These are phyloP conservation scores for Labeo rohita DNA, from an alignment of 2,113 vertebrate genomes.

Conservation along the genomic window DNA sequence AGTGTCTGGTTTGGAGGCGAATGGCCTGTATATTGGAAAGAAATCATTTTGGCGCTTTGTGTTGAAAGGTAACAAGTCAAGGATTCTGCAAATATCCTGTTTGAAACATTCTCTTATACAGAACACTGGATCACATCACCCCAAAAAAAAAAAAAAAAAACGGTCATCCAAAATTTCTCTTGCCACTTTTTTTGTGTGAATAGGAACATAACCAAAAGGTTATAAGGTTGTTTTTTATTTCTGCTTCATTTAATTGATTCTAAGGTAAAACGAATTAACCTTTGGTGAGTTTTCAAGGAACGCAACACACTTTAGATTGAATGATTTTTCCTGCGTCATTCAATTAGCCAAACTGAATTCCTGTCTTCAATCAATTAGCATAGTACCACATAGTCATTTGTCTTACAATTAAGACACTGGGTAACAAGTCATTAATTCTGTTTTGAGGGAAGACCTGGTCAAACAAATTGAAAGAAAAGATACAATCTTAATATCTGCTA, in stretches of 20 bases:
- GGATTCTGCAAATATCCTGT: neutral
- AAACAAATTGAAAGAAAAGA: constrained; percentile 65
- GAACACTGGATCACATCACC: neutral
- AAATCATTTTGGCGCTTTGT: neutral
- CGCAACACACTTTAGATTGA: neutral
- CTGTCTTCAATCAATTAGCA: constrained; percentile 77
- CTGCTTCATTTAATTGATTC: neutral
- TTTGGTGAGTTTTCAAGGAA: constrained; percentile 72
- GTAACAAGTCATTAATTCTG: constrained; percentile 73
- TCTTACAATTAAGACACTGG: constrained; percentile 71
- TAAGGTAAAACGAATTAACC: constrained; percentile 16
- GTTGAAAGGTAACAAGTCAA: constrained; percentile 3
- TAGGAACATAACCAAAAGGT: neutral
- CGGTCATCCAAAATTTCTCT: neutral
- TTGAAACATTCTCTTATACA: neutral
- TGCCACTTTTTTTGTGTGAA: neutral
- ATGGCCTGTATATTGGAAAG: neutral
- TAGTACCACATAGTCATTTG: constrained; percentile 67
- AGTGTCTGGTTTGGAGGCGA: neutral
- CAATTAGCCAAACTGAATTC: constrained; percentile 74
- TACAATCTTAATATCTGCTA: constrained; percentile 59
- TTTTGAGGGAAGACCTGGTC: constrained; percentile 68
- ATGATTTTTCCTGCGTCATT: constrained; percentile 62
- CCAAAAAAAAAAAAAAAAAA: neutral
- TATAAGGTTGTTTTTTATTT: constrained; percentile 8